Evolutionary conservation across 2,113 vertebrate genomes (phyloP), one percentile per base, ranked within the genome.

Genomic region (Hippocampus mohnikei): DNA sequence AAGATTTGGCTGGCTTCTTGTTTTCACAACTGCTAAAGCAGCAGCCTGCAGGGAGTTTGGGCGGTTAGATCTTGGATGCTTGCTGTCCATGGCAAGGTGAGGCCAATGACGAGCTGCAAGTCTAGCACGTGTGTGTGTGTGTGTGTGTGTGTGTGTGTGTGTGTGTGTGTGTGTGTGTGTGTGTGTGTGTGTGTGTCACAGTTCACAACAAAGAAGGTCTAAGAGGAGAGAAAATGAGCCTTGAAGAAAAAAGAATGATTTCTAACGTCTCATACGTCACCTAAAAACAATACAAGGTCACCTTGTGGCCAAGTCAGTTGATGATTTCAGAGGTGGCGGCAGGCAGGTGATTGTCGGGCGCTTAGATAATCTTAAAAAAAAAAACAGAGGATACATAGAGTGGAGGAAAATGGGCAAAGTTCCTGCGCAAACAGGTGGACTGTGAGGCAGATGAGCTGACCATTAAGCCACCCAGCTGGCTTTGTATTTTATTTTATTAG

Each of bases 221-320:
- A 72, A 63, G 74, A 62, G 37, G 65, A 82, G 76, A 73, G 75
- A 84, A 86, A 83, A 79, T 33, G 21, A 86, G 83, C 75, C 82
- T 83, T 85, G 77, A 83, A 80, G 80, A 81, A 74, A 83, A 88
- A 81, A 25, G 82, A 86, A 85, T 87, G 84, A 85, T 63, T 76
- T 73, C 64, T 83, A 73, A 79, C 75, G 81, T 70, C 75, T 85
- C 82, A 67, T 88, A 81, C 74, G 87, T 88, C 83, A 88, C 82
- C 68, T 18, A 20, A 60, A 33, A 60, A 71, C 20, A 78, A 83
- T 74, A 65, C 70, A 76, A 71, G 81, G 86, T 90, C 87, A 89
- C 86, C 84, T 84, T 90, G 84, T 50, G 71, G 74, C 62, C 70
- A 82, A 78, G 81, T 81, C 70, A 70, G 79, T 66, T 80, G 82